Percentiles rank a stretch among this genome's conserved stretches.
Evolutionary conservation across 1,140 invertebrate species (phyloP).

Genomic region (Amyelois transitella): DNA sequence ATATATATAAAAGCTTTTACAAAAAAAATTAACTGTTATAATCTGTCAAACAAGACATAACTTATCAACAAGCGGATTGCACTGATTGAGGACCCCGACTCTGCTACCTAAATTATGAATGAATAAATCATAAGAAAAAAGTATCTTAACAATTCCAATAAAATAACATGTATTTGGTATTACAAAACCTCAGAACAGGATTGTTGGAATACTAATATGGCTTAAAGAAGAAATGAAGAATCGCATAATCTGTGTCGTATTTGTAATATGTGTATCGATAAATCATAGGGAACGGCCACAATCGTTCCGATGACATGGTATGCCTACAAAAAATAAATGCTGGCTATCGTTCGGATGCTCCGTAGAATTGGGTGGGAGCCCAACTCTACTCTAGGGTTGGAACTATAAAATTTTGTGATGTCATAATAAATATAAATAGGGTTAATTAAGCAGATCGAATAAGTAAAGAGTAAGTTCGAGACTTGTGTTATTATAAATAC

Average conservation of each 20-base stretch:
- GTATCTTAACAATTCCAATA: conserved; percentile 62
- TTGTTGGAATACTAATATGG: conserved; percentile 72
- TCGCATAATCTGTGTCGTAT: conserved; percentile 70
- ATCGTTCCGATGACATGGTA: conserved; percentile 71
- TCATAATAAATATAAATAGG: too few relatives aligned
- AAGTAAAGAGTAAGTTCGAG: too few relatives aligned
- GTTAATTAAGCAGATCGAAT: too few relatives aligned
- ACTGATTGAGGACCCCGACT: conserved; percentile 56
- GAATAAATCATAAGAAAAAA: conserved; percentile 52
- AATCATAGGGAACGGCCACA: conserved; percentile 72
- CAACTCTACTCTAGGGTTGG: conserved; percentile 41
- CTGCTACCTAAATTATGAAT: conserved; percentile 52
- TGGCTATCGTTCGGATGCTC: conserved; percentile 66
- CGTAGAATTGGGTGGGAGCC: conserved; percentile 65
- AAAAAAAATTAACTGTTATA: too few relatives aligned
- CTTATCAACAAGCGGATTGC: conserved; percentile 44
- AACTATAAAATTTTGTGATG: neutral
- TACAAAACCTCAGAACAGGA: conserved; percentile 66
- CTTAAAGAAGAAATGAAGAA: conserved; percentile 72
- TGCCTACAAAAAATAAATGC: conserved; percentile 69
- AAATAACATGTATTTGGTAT: conserved; percentile 72
- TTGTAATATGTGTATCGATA: conserved; percentile 71
- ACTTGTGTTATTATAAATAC: too few relatives aligned
- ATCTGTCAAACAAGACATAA: conserved; percentile 30
- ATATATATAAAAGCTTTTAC: too few relatives aligned